Base-by-base conservation (phyloP, 2,797 vertebrate species). In the Labeo calbasu region DNA sequence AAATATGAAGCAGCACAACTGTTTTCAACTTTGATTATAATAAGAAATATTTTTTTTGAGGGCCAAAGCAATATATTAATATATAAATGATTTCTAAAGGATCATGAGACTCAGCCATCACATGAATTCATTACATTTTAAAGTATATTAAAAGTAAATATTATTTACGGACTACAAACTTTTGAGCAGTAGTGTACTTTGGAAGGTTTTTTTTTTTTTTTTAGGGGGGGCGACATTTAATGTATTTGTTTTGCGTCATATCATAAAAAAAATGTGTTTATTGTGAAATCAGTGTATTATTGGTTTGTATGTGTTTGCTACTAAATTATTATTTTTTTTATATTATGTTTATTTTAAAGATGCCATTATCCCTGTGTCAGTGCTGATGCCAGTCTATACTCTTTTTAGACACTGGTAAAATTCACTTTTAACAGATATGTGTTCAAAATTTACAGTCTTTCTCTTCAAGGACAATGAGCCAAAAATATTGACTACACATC, bases 1-100 rank as follows among this genome's bases (percentile, higher is more conserved):
- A 77, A 46, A 77, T 23, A 17, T 77, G 25, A 43, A 61, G 21
- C 36, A 77, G 53, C 36, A 40, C 75, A 63, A 61, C 14, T 46
- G 4, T 59, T 59, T 59, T 77, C 14, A 19, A 25, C 15, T 19
- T 63, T 63, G 11, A 63, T 48, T 48, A 63, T 59, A 28, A 61
- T 59, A 53, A 3, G 2, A 13, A 36, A 53, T 75, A 1, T 21
- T 75, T 46, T 46, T 36, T 53, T 19, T 53, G 25, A 53, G 48
- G 15, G 19, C 25, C 46, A 50, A 12, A 51, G 7, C 17, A 21
- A 46, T 46, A 46, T 46, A 9, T 11, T 48, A 17, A 3, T 12
- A 13, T 53, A 19, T 51, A 9, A 53, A 13, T 53, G 25, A 32
- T 73, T 53, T 76, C 72, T n/a, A 3, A 40, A 55, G 19, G 19